phyloP scores from a whole-genome alignment of 2,888 invertebrate genomes.

The Microctonus hyperodae region DNA sequence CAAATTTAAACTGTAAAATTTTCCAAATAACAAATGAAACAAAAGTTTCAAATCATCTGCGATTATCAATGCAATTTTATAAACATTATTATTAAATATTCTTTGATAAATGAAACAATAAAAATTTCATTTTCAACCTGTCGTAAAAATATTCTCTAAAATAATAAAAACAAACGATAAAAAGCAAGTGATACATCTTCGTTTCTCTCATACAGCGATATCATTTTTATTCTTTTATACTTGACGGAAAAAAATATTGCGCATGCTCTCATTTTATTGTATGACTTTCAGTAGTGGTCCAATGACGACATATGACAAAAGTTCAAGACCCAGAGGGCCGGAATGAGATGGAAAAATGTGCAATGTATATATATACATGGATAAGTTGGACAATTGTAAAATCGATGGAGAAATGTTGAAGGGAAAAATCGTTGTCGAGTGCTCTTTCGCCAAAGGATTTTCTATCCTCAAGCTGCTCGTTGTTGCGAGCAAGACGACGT shows the following conservation, averaged over 20 bases:
- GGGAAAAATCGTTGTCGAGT: conserved; percentile 7
- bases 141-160: too few relatives aligned
- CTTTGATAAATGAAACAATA: too few relatives aligned
- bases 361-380: neutral
- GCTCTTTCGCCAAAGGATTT: conserved; percentile 22
- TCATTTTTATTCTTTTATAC: too few relatives aligned
- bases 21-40: too few relatives aligned
- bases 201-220: too few relatives aligned
- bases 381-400: neutral
- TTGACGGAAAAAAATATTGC: neutral
- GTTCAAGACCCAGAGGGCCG: neutral
- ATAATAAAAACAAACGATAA: too few relatives aligned
- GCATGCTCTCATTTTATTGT: neutral
- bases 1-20: too few relatives aligned
- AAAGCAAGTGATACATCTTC: too few relatives aligned
- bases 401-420: conserved; percentile 11
- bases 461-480: conserved; percentile 17
- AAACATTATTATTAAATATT: too few relatives aligned
- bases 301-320: neutral
- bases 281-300: neutral
- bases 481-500: conserved; percentile 18
- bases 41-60: too few relatives aligned
- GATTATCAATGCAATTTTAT: too few relatives aligned
- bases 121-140: too few relatives aligned
- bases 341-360: neutral